phyloP scores from a whole-genome alignment of 2,888 invertebrate genomes.

The Rhodophaea formosa region DNA sequence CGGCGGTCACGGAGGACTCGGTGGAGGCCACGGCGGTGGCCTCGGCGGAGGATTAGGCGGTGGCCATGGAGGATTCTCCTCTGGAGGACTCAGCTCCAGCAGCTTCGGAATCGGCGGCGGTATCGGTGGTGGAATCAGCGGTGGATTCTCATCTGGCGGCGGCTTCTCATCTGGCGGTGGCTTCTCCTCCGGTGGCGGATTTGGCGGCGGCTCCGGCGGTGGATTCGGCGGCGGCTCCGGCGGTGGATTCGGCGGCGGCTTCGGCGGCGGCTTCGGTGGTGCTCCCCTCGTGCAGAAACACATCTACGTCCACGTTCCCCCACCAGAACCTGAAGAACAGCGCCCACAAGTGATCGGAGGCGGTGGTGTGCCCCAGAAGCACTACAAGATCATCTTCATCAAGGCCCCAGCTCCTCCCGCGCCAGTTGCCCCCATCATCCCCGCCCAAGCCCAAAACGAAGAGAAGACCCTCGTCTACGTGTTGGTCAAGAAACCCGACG shows the following conservation, averaged over 20 bases:
- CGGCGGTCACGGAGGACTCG: constrained; percentile 51
- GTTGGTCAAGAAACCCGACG: constrained; percentile 90
- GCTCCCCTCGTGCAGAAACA: constrained; percentile 86
- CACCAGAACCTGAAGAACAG: constrained; percentile 88
- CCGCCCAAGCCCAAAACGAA: constrained; percentile 86
- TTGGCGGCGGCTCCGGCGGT: constrained; percentile 58
- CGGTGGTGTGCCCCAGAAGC: constrained; percentile 86
- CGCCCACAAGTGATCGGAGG: constrained; percentile 84
- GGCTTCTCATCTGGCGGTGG: constrained; percentile 39
- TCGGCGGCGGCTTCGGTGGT: constrained; percentile 63
- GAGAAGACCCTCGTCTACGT: constrained; percentile 92
- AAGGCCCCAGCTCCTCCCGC: constrained; percentile 90
- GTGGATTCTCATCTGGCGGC: constrained; percentile 53
- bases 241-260: constrained; percentile 55
- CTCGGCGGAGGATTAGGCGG: constrained; percentile 42
- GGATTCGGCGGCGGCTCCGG: constrained; percentile 58
- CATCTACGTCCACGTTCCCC: constrained; percentile 92
- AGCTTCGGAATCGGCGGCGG: constrained; percentile 59
- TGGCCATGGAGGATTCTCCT: constrained; percentile 54
- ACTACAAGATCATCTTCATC: constrained; percentile 93
- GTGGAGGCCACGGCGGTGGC: constrained; percentile 42
- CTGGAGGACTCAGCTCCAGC: constrained; percentile 57
- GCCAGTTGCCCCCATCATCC: constrained; percentile 87
- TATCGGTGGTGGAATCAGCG: constrained; percentile 47
- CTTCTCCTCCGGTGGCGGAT: constrained; percentile 43